Evolutionary conservation across 2,797 vertebrate genomes (phyloP).

Genomic region (Meriones psammophilus): DNA sequence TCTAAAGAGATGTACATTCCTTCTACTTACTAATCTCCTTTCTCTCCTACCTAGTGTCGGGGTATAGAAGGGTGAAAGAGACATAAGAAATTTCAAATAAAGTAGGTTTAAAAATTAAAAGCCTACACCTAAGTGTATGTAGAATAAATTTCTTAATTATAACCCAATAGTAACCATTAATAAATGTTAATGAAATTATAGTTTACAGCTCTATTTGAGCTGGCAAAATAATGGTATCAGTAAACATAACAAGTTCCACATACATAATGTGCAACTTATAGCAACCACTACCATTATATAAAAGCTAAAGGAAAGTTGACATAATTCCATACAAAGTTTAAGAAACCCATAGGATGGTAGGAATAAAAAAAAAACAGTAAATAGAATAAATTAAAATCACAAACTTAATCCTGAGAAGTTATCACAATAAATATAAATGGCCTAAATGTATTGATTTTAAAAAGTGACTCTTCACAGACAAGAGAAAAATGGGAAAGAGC

Average conservation of each 20-base stretch:
- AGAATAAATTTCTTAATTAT: not conserved
- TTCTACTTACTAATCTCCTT: no score
- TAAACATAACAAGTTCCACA: not conserved
- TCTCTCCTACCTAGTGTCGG: no score
- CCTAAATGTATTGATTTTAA: not conserved
- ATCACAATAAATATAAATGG: not conserved
- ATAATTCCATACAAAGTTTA: constrained; percentile 5
- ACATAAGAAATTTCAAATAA: no score
- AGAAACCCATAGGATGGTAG: not conserved
- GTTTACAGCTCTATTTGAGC: not conserved
- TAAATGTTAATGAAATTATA: not conserved
- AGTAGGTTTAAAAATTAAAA: no score
- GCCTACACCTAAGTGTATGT: not conserved
- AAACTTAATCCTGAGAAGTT: not conserved
- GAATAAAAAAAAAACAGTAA: not conserved
- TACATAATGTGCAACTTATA: not conserved
- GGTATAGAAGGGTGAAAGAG: no score
- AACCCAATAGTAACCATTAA: not conserved
- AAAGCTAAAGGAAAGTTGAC: not conserved
- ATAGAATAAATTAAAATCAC: not conserved
- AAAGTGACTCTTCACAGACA: not conserved
- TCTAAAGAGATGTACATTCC: no score
- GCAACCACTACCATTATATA: not conserved
- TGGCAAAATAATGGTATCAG: not conserved
- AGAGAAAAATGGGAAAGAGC: not conserved